A percentile compares a stretch with the other conserved stretches of the same genome.
phyloP scores from a whole-genome alignment of 2,113 vertebrate species.

The Machaerirhynchus nigripectus region DNA sequence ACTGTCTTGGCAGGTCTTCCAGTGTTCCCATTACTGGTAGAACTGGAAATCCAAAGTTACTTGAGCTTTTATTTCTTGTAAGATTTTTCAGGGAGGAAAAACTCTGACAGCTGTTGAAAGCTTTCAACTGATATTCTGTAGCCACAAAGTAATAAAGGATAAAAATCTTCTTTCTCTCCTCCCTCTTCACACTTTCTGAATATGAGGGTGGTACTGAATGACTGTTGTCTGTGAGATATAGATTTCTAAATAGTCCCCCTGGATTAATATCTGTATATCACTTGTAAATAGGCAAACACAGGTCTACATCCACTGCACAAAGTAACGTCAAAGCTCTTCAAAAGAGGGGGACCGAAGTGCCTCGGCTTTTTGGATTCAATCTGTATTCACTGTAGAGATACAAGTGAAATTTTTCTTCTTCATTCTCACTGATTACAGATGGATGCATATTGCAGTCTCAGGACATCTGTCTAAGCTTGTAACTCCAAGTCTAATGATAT shows the following conservation, averaged over 20 bases:
- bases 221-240: not conserved
- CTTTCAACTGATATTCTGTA: not conserved
- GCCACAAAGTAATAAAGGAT: not conserved
- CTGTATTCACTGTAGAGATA: not conserved
- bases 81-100: not conserved
- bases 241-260: not conserved
- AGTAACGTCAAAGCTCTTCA: not conserved
- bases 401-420: not conserved
- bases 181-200: not conserved
- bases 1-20: not conserved
- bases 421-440: not conserved
- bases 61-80: not conserved
- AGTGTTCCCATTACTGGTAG: not conserved
- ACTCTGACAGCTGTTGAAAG: not conserved
- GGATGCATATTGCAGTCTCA: not conserved
- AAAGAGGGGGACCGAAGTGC: not conserved
- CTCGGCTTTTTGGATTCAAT: not conserved
- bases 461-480: conserved; percentile 19
- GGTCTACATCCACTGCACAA: not conserved
- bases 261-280: not conserved
- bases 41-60: not conserved
- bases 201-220: not conserved
- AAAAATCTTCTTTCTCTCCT: not conserved
- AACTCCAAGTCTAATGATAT: conserved; percentile 19
- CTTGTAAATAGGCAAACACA: not conserved